These are phyloP conservation scores for Planococcus citri DNA, from an alignment of 1,140 invertebrate species.

Conservation along the genomic window DNA sequence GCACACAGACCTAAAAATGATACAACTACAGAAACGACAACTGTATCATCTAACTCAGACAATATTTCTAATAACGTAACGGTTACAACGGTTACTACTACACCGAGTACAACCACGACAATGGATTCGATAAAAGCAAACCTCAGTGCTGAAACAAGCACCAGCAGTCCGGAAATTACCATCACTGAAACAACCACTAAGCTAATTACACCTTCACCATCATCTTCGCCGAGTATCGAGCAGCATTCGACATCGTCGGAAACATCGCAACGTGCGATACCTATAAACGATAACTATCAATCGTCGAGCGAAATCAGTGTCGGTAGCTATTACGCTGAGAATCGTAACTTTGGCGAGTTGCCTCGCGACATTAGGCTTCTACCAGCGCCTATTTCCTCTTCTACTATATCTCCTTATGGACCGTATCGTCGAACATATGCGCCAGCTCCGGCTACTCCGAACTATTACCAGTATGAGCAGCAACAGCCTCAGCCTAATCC, in stretches of 20 bases:
- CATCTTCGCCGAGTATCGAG: too few species aligned
- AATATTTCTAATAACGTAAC: too few species aligned
- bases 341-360: background rate
- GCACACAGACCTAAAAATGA: background rate
- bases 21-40: background rate
- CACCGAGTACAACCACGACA: background rate
- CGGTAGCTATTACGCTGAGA: constrained; percentile 5
- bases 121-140: background rate
- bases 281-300: background rate
- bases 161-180: too few species aligned
- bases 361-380: background rate
- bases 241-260: background rate
- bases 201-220: too few species aligned
- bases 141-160: too few species aligned
- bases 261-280: background rate
- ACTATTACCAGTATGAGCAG: too few species aligned
- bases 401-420: background rate
- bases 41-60: background rate
- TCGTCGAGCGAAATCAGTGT: constrained; percentile 2
- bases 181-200: too few species aligned
- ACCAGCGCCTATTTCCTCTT: background rate
- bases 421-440: background rate
- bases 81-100: too few species aligned
- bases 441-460: background rate
- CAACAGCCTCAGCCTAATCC: too few species aligned